phyloP scores from a whole-genome alignment of 2,888 invertebrate genomes.

The Drosophila formosana region DNA sequence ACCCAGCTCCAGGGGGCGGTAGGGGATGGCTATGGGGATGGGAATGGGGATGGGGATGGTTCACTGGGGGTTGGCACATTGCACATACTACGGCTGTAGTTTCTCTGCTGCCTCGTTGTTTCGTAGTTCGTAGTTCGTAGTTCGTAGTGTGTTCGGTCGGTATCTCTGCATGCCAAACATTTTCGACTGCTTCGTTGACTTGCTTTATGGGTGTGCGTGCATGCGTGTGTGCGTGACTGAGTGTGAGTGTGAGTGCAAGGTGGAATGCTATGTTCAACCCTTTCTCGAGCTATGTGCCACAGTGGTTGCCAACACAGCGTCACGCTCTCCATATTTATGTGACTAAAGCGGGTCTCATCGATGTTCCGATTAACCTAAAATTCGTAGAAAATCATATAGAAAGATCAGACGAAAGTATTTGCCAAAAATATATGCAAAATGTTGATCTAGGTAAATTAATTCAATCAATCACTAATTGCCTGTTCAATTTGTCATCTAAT shows the following conservation, averaged over 20 bases:
- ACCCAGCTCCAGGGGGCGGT: constrained; percentile 5
- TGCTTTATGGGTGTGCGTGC: constrained; percentile 10
- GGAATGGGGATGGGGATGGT: not conserved
- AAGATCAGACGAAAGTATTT: too few relatives aligned
- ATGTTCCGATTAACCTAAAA: too few relatives aligned
- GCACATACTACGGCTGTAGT: constrained; percentile 48
- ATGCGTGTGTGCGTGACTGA: not conserved
- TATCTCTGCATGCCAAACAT: constrained; percentile 76
- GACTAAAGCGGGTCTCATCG: too few relatives aligned
- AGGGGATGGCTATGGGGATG: not conserved
- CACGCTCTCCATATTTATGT: not conserved
- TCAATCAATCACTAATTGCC: too few relatives aligned
- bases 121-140: constrained; percentile 40
- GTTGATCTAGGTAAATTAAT: too few relatives aligned
- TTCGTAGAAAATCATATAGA: too few relatives aligned
- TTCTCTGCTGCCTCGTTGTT: constrained; percentile 26
- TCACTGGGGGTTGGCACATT: constrained; percentile 49
- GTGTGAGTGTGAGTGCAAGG: constrained; percentile 11
- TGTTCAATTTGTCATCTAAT: too few relatives aligned
- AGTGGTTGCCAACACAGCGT: constrained; percentile 22
- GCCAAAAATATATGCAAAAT: too few relatives aligned
- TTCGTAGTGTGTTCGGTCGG: constrained; percentile 45
- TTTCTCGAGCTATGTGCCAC: constrained; percentile 47
- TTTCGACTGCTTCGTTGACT: constrained; percentile 44
- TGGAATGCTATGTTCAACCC: constrained; percentile 57